Percentiles rank a stretch among this genome's conserved stretches.
Conservation (phyloP, 2,797 vertebrate genomes). For the Pachyuromys duprasi region DNA sequence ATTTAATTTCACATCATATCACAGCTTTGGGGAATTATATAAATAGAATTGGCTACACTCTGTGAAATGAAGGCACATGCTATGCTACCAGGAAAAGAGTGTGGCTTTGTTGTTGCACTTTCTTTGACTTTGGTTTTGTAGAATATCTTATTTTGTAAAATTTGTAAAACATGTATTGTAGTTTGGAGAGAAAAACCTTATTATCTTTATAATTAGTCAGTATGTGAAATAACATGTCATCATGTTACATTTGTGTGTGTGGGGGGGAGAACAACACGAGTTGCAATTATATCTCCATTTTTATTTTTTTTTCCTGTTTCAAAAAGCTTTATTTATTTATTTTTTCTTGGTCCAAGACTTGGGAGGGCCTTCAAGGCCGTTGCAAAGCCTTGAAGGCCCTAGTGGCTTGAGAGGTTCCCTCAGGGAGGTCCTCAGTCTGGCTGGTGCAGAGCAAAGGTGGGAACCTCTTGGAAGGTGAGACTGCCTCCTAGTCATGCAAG, state of each 20-base stretch:
- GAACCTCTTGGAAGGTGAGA: not conserved
- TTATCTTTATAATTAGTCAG: not conserved
- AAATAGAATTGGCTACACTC: not conserved
- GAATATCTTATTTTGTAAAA: not conserved
- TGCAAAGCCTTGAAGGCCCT: conserved; percentile 45
- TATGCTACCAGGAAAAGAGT: not conserved
- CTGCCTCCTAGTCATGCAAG: conserved; percentile 63
- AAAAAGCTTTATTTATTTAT: not conserved
- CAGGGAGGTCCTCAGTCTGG: not conserved
- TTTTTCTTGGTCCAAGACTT: conserved; percentile 43
- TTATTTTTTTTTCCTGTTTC: too few relatives aligned
- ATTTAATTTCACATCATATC: not conserved
- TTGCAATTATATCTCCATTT: not conserved
- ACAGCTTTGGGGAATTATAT: not conserved
- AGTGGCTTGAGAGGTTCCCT: not conserved
- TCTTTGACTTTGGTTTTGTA: conserved; percentile 9
- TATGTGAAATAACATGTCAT: not conserved
- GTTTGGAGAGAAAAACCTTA: conserved; percentile 19
- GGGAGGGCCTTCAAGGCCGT: not conserved
- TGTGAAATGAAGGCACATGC: conserved; percentile 6
- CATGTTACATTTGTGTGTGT: not conserved
- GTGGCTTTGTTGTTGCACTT: not conserved
- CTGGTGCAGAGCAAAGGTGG: not conserved
- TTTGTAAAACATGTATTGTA: not conserved
- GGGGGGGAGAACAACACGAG: not conserved